These are phyloP conservation scores for Drosophila mimetica DNA, from an alignment of 2,888 invertebrate genomes.

Conservation along the genomic window DNA sequence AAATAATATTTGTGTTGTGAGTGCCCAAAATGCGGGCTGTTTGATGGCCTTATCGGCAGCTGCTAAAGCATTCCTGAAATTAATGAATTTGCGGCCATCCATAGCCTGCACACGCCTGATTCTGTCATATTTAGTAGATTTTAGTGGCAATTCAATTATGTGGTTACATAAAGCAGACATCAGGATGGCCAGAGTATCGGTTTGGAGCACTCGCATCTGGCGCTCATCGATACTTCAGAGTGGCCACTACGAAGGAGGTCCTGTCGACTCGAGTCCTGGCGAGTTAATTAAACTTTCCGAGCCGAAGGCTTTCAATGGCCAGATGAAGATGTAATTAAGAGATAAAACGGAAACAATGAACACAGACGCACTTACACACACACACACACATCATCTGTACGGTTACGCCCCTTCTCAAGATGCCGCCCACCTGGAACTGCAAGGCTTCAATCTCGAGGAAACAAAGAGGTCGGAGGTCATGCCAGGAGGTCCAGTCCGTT, in stretches of 20 bases:
- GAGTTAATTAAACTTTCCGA: constrained; percentile 72
- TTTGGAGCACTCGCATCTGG: constrained; percentile 16
- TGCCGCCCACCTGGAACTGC: constrained; percentile 25
- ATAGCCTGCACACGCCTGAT: constrained; percentile 5
- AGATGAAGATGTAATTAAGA: constrained; percentile 76
- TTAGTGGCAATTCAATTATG: constrained; percentile 71
- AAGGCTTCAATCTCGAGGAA: constrained; percentile 1
- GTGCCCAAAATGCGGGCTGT: not conserved
- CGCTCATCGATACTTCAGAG: constrained; percentile 23
- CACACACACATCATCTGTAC: constrained; percentile 13
- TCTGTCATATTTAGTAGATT: constrained; percentile 39
- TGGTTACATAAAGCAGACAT: constrained; percentile 40
- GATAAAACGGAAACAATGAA: constrained; percentile 71
- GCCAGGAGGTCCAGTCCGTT: constrained; percentile 7
- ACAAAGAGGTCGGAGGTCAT: constrained; percentile 7
- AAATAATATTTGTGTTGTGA: not conserved
- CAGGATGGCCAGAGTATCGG: constrained; percentile 11
- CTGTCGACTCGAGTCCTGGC: constrained; percentile 41
- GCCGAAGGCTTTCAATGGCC: constrained; percentile 49
- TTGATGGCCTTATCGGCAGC: not conserved
- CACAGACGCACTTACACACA: constrained; percentile 26
- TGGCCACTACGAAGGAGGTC: constrained; percentile 12
- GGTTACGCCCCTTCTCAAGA: constrained; percentile 18
- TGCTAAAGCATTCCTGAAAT: constrained; percentile 11
- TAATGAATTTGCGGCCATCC: constrained; percentile 17